phyloP scores from a whole-genome alignment of 2,888 invertebrate genomes.

The Cantharis lateralis region DNA sequence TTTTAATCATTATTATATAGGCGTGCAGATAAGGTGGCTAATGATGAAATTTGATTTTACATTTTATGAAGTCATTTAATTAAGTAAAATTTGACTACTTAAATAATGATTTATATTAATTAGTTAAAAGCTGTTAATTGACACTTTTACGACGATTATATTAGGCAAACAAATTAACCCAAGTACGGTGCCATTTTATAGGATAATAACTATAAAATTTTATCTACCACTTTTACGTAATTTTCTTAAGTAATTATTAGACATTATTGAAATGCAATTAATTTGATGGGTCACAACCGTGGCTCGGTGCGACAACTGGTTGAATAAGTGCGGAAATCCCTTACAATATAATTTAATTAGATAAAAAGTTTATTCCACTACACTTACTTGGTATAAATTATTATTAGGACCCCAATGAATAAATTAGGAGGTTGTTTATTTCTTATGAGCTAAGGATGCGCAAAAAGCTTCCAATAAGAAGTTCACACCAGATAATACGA shows the following conservation, averaged over 20 bases:
- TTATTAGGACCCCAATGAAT: neutral
- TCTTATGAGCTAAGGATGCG: neutral
- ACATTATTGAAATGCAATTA: neutral
- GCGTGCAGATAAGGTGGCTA: neutral
- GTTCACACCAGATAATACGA: neutral
- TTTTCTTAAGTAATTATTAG: neutral
- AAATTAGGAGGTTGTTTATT: neutral
- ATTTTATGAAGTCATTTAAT: neutral
- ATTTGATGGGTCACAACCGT: neutral
- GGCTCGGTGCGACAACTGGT: neutral
- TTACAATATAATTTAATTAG: neutral
- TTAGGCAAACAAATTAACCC: conserved; percentile 21
- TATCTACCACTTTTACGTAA: conserved; percentile 1
- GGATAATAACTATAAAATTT: conserved; percentile 16
- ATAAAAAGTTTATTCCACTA: conserved; percentile 7
- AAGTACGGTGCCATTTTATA: conserved; percentile 10
- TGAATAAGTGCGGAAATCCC: neutral
- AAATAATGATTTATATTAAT: conserved; percentile 2
- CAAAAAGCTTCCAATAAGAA: neutral
- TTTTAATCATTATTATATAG: neutral
- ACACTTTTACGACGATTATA: conserved; percentile 1
- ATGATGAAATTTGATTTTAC: neutral
- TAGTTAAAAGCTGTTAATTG: conserved; percentile 2
- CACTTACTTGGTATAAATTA: neutral
- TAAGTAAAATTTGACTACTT: neutral